Base-by-base conservation (phyloP, 2,888 invertebrate species). In the Ormyrus pomaceus region DNA sequence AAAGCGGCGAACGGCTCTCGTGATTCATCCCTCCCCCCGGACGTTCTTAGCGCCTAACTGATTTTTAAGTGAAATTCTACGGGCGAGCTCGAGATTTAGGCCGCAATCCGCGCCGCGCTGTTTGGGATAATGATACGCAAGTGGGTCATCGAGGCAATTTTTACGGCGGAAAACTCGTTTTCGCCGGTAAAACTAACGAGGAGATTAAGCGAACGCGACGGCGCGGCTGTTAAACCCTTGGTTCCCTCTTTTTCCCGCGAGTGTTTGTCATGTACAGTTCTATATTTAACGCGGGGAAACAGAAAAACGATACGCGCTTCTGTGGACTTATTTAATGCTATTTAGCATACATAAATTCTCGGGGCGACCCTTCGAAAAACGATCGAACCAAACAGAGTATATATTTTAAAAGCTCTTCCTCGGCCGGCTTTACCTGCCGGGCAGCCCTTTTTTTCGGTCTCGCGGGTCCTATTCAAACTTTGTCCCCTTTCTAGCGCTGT, bases 391-490 rank as follows among this genome's bases (percentile, higher is more conserved):
- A 56, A 48, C 5, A 6, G 9, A 19, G 13, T 7, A 34, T 53
- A 58, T 34, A 58, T 58, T 53, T 73, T 62, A 34, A 59, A 9
- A 8, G 19, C 59, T 5, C 19, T 48, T 19, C 9, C 11, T 6
- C n/a, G 50, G 50, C 48, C 48, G 19, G 7, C 56, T n/a, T 50
- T 59, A 50, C 11, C 11, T 13, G 51, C 55, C 8, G 50, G 10
- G 0, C 34, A 79, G 74, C 74, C 74, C 74, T 34, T 79, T 74
- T 65, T 56, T 51, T 53, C 68, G 51, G 55, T 19, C 64, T 46
- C 70, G 11, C 46, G 53, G 11, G 19, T 69, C 62, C 69, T 69
- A 73, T 79, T 69, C 68, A 73, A 78, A 65, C 64, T 64, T 13
- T 55, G 56, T 59, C 56, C 61, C 66, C 72, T 45, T 13, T 46